phyloP scores from a whole-genome alignment of 1,140 invertebrate species.

The Ceratosolen solmsi region DNA sequence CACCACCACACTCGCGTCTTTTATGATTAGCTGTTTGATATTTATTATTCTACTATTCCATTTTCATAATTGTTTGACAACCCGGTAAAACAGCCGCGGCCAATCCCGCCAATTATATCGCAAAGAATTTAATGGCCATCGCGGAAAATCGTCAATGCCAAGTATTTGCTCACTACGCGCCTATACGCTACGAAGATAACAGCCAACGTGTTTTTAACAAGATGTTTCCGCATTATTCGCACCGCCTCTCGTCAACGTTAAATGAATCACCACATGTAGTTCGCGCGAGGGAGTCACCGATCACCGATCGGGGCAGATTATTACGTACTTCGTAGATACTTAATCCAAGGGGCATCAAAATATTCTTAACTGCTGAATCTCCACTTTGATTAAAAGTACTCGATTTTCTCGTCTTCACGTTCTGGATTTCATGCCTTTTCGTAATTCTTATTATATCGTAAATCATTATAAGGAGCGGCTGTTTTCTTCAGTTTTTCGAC shows the following conservation, averaged over 20 bases:
- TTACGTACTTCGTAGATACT: neutral
- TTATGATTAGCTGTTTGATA: neutral
- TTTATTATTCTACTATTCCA: constrained; percentile 1
- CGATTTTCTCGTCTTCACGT: neutral
- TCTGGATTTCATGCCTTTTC: neutral
- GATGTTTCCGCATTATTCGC: constrained; percentile 30
- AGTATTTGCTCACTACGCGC: neutral
- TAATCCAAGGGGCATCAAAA: too few species aligned
- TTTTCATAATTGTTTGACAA: constrained; percentile 9
- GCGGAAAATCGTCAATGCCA: neutral
- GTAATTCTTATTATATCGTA: neutral
- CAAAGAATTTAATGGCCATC: neutral
- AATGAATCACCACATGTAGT: neutral
- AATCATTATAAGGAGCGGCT: neutral
- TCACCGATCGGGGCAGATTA: neutral
- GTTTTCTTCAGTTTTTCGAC: neutral
- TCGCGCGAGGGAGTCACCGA: neutral
- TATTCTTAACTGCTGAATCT: too few species aligned
- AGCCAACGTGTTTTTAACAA: constrained; percentile 27
- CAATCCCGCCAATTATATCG: neutral
- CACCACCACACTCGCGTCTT: neutral
- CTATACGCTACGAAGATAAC: neutral
- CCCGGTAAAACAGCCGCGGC: neutral
- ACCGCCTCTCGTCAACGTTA: neutral
- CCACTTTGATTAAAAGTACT: neutral